Conservation (phyloP, 35 echinoderm and acorn worm species). For the Diadema setosum region DNA sequence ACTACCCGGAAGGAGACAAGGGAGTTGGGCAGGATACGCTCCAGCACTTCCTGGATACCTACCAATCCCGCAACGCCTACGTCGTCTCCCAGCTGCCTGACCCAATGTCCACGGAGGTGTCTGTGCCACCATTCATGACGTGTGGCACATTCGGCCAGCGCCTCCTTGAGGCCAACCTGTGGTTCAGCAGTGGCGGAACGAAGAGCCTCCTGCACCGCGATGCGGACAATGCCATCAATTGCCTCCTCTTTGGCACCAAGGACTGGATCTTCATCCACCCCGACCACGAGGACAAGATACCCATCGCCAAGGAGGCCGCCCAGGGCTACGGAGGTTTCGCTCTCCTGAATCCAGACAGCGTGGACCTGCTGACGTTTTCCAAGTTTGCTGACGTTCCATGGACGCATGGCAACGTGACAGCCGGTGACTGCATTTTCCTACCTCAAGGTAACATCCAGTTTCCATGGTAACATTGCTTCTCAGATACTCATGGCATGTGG, state of each 20-base stretch:
- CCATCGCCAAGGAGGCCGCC: constrained; percentile 72
- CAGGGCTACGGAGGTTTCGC: constrained; percentile 68
- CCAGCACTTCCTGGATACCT: constrained; percentile 43
- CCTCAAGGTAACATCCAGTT: constrained; percentile 89
- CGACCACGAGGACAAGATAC: constrained; percentile 61
- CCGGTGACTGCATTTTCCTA: constrained; percentile 91
- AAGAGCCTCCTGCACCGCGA: constrained; percentile 85
- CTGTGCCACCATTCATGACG: constrained; percentile 74
- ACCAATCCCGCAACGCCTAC: constrained; percentile 11
- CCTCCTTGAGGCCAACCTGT: constrained; percentile 80
- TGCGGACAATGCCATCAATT: constrained; percentile 94
- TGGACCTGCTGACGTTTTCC: constrained; percentile 69
- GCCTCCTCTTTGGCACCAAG: constrained; percentile 84
- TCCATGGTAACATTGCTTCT: too few relatives aligned
- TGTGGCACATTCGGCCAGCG: constrained; percentile 76
- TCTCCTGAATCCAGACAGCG: constrained; percentile 68
- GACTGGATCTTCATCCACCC: constrained; percentile 89
- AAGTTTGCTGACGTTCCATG: constrained; percentile 67
- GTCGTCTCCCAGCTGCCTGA: constrained; percentile 69
- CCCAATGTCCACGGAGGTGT: constrained; percentile 71
- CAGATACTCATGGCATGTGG: too few relatives aligned
- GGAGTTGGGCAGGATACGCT: constrained; percentile 73
- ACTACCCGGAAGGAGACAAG: constrained; percentile 63
- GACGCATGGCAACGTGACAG: constrained; percentile 74
- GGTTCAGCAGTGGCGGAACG: constrained; percentile 87